Evolutionary conservation across 2,888 invertebrate species (phyloP).

Genomic region (Epistrophe eligans): DNA sequence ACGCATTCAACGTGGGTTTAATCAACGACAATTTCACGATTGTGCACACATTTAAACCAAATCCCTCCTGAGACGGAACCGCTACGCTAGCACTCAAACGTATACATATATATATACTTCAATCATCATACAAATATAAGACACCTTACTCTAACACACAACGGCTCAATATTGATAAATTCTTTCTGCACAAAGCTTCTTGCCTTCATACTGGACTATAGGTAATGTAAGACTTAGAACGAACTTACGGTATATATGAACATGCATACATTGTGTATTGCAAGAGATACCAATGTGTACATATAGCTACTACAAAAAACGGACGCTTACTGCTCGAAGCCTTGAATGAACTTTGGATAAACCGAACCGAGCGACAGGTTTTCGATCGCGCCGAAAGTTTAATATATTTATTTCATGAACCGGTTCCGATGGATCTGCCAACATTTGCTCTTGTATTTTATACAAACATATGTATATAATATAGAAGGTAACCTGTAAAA

Average conservation of each 20-base stretch:
- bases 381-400: conserved; percentile 43
- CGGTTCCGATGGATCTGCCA: conserved; percentile 59
- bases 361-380: conserved; percentile 68
- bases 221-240: neutral
- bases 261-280: conserved; percentile 36
- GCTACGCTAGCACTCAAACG: neutral
- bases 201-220: neutral
- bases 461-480: neutral
- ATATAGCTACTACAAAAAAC: neutral
- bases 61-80: conserved; percentile 27
- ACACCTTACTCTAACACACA: neutral
- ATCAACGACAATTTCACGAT: conserved; percentile 55
- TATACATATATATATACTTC: neutral
- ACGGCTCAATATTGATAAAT: conserved; percentile 19
- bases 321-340: conserved; percentile 37
- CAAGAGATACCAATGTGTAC: conserved; percentile 2
- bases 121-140: conserved; percentile 10
- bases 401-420: conserved; percentile 63
- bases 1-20: conserved; percentile 69
- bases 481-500: neutral
- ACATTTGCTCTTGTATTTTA: conserved; percentile 30
- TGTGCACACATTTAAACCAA: conserved; percentile 8
- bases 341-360: conserved; percentile 69
- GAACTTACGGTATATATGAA: neutral
- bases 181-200: conserved; percentile 16